These are phyloP conservation scores for Drosophila trapezifrons DNA, from an alignment of 1,140 invertebrate species.

Conservation along the genomic window DNA sequence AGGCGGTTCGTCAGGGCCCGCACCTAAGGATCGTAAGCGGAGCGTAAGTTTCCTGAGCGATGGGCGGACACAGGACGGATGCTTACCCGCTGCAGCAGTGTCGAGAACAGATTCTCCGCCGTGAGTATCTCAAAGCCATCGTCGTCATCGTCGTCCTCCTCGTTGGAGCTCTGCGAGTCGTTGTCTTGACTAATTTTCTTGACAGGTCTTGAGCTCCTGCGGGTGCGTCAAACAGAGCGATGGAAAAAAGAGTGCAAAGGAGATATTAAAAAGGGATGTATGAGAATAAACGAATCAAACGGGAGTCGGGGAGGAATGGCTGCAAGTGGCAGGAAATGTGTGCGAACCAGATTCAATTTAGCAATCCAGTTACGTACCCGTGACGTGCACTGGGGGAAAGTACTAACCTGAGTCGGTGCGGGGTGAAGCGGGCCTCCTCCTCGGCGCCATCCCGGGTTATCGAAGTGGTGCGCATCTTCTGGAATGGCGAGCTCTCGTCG, in stretches of 20 bases:
- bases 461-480: slow-evolving; percentile 85
- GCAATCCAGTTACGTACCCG: slow-evolving; percentile 27
- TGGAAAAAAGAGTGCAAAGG: not conserved
- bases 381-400: not conserved
- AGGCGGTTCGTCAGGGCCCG: slow-evolving; percentile 92
- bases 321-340: not conserved
- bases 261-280: slow-evolving; percentile 5
- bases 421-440: slow-evolving; percentile 86
- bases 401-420: slow-evolving; percentile 88
- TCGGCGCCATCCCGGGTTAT: slow-evolving; percentile 85
- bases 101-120: slow-evolving; percentile 95
- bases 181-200: slow-evolving; percentile 88
- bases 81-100: slow-evolving; percentile 91
- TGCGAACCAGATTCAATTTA: slow-evolving; percentile 29
- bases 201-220: slow-evolving; percentile 89
- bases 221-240: slow-evolving; percentile 25
- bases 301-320: not conserved
- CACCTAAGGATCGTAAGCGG: slow-evolving; percentile 85
- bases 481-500: slow-evolving; percentile 88
- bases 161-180: slow-evolving; percentile 93
- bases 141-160: slow-evolving; percentile 94
- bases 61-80: not conserved
- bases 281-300: slow-evolving; percentile 29
- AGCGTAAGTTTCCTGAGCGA: slow-evolving; percentile 3
- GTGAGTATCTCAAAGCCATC: slow-evolving; percentile 95